Percentiles rank a stretch among this genome's conserved stretches.
Conservation (phyloP, 2,888 invertebrate species). For the Acrobasis suavella region DNA sequence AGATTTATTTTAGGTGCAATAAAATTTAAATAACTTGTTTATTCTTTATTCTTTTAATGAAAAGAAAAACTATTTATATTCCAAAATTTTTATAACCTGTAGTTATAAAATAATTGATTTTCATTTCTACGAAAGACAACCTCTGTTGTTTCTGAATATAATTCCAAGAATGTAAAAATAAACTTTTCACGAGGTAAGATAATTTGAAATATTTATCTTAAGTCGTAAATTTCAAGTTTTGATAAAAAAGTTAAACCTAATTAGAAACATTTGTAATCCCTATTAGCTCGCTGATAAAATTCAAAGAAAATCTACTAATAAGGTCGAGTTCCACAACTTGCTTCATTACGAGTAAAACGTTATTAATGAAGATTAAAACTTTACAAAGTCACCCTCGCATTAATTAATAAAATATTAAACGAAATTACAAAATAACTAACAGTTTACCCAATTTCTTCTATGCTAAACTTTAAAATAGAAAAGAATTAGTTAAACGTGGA, state of each 20-base stretch:
- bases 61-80: too few relatives aligned
- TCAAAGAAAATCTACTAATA: slow-evolving; percentile 15
- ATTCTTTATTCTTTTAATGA: too few relatives aligned
- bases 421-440: slow-evolving; percentile 3
- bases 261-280: neutral
- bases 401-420: slow-evolving; percentile 2
- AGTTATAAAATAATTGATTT: too few relatives aligned
- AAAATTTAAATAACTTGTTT: too few relatives aligned
- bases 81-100: too few relatives aligned
- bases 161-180: too few relatives aligned
- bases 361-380: slow-evolving; percentile 16
- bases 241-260: neutral
- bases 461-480: neutral
- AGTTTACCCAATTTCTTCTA: neutral
- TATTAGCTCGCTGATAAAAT: neutral
- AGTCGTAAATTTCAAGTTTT: neutral
- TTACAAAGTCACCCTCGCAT: slow-evolving; percentile 3
- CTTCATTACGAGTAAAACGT: slow-evolving; percentile 11
- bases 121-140: too few relatives aligned
- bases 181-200: too few relatives aligned
- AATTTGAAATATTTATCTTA: too few relatives aligned
- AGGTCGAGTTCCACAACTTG: slow-evolving; percentile 7
- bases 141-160: too few relatives aligned
- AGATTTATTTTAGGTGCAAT: too few relatives aligned
- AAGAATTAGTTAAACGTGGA: neutral